Evolutionary conservation across 2,797 vertebrate species (phyloP), one percentile per base, ranked within the genome.

Genomic region (Carcharodon carcharias): DNA sequence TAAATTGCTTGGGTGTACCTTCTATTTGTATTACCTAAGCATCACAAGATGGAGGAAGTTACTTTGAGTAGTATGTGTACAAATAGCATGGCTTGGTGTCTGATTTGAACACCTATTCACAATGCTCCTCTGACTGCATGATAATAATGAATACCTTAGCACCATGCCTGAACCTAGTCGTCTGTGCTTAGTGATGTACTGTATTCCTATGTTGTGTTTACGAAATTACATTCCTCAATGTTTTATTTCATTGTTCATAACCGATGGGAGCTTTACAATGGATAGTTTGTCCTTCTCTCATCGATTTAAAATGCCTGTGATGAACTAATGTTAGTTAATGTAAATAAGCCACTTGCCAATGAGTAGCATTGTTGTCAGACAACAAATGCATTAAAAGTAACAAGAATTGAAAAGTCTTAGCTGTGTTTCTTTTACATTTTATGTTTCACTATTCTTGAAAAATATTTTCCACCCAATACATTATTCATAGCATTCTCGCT

Each of bases 301-400:
- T 92, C 14, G 97, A 97, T 97, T 97, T 97, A 96, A 97, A 97
- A 96, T 96, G 97, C 97, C 97, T 97, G 97, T 98, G 97, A 97
- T 98, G 97, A 97, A 96, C 97, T 97, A 97, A 97, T 97, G 97
- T 97, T 97, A 98, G 97, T 96, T 96, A 97, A 97, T 98, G 98
- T 98, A 98, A 98, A 98, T 98, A 98, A 97, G 97, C 97, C 97
- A 97, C 97, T 98, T 98, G 98, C 97, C 97, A 97, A 98, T 98
- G 97, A 98, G 97, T 98, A 98, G 98, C 98, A 97, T 97, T 98
- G 98, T 98, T 98, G 97, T 98, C 97, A 98, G 97, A 98, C 97
- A 98, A 98, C 97, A 97, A 98, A 98, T 98, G 98, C 98, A 98
- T 98, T 98, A 98, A 98, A 97, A 97, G 98, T 94, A 77, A 95